Conservation (phyloP, 2,888 invertebrate species). For the Tetrapedia diversipes region DNA sequence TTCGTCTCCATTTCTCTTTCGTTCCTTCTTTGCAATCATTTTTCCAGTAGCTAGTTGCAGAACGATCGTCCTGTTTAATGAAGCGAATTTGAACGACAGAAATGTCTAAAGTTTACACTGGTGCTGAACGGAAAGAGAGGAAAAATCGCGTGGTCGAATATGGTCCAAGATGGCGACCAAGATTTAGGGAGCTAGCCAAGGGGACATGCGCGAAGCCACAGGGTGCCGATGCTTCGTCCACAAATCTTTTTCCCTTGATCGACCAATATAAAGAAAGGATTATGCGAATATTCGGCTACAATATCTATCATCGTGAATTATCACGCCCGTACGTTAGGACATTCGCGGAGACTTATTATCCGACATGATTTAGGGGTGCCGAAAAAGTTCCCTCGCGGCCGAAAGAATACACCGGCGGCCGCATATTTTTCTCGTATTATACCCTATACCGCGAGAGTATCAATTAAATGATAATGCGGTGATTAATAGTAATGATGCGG, state of each 20-base stretch:
- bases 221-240: slow-evolving; percentile 68
- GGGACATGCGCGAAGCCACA: slow-evolving; percentile 70
- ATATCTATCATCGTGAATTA: slow-evolving; percentile 76
- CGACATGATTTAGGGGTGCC: slow-evolving; percentile 73
- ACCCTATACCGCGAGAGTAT: slow-evolving; percentile 40
- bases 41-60: too few species aligned
- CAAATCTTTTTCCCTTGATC: slow-evolving; percentile 73
- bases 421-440: slow-evolving; percentile 43
- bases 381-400: slow-evolving; percentile 23
- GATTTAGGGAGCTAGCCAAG: slow-evolving; percentile 57
- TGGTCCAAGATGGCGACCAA: slow-evolving; percentile 42
- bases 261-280: slow-evolving; percentile 76
- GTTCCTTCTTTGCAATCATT: too few species aligned
- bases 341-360: slow-evolving; percentile 74
- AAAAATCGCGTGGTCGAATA: slow-evolving; percentile 8
- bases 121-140: too few species aligned
- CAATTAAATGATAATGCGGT: slow-evolving; percentile 53
- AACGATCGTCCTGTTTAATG: too few species aligned
- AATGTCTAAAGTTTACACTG: too few species aligned
- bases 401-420: slow-evolving; percentile 34
- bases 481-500: slow-evolving; percentile 46
- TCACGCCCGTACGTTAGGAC: slow-evolving; percentile 73
- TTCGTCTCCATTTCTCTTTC: neutral
- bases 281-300: slow-evolving; percentile 73
- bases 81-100: too few species aligned